Evolutionary conservation across 2,888 invertebrate species (phyloP).

Genomic region (Cyclophora albipunctata): DNA sequence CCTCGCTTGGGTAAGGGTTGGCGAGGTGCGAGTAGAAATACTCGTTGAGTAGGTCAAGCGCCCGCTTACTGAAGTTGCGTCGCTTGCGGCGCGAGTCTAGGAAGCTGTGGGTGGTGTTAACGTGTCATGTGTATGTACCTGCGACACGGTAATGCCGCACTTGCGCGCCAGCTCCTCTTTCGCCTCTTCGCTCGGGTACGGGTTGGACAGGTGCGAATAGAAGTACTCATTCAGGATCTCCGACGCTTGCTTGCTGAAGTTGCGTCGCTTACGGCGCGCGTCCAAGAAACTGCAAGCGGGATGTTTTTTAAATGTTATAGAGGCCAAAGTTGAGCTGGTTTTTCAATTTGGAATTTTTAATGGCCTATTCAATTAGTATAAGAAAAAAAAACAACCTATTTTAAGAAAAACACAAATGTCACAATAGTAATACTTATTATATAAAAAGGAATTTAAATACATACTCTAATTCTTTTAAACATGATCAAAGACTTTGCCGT

Average conservation of each 20-base stretch:
- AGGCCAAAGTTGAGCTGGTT: conserved; percentile 50
- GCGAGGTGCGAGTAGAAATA: conserved; percentile 98
- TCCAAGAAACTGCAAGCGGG: conserved; percentile 79
- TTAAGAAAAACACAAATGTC: too few relatives aligned
- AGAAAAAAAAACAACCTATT: too few relatives aligned
- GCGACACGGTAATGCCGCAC: conserved; percentile 98
- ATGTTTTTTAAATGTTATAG: conserved; percentile 6
- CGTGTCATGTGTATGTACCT: conserved; percentile 73
- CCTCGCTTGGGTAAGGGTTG: conserved; percentile 98
- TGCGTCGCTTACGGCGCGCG: conserved; percentile 93
- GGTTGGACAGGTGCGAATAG: conserved; percentile 99
- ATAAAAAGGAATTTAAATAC: too few relatives aligned
- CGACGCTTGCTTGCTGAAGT: conserved; percentile 99
- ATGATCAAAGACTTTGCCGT: too few relatives aligned
- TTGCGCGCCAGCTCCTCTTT: conserved; percentile 99
- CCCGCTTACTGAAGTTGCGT: conserved; percentile 97
- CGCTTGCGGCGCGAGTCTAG: conserved; percentile 85
- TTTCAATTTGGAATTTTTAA: background rate
- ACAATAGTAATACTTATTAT: too few relatives aligned
- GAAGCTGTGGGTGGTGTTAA: conserved; percentile 50
- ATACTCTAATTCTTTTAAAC: too few relatives aligned
- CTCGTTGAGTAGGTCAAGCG: conserved; percentile 96
- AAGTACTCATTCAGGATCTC: conserved; percentile 99
- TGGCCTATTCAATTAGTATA: background rate
- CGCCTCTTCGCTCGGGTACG: conserved; percentile 99